A percentile compares a stretch with the other conserved stretches of the same genome.
Evolutionary conservation across 1,140 invertebrate species (phyloP).

Genomic region (Megalonaias nervosa): DNA sequence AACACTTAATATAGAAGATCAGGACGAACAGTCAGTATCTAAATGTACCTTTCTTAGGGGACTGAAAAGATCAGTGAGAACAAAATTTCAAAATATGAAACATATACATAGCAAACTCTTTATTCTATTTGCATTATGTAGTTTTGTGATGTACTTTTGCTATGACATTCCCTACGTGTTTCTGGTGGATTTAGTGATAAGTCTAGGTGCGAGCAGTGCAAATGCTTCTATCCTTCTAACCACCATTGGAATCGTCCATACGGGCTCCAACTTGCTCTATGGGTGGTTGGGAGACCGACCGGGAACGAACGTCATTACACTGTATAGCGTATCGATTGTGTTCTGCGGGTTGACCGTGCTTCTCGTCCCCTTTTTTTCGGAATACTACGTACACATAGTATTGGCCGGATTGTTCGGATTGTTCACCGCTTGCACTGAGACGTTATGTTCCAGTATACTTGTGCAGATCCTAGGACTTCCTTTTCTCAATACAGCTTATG

Average conservation of each 20-base stretch:
- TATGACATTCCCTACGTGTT: slow-evolving; percentile 65
- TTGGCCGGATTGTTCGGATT: slow-evolving; percentile 48
- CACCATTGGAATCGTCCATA: slow-evolving; percentile 82
- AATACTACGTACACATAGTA: slow-evolving; percentile 12
- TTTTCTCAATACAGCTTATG: slow-evolving; percentile 50
- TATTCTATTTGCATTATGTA: slow-evolving; percentile 54
- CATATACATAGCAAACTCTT: slow-evolving; percentile 39
- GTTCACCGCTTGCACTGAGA: slow-evolving; percentile 50
- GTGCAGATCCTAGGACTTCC: slow-evolving; percentile 54
- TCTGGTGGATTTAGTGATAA: slow-evolving; percentile 50
- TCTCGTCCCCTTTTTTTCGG: slow-evolving; percentile 45
- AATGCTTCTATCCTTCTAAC: slow-evolving; percentile 91
- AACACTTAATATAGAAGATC: too few species aligned
- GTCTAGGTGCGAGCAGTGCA: slow-evolving; percentile 71
- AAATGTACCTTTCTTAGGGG: too few species aligned
- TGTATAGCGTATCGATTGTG: slow-evolving; percentile 57
- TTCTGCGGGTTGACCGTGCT: slow-evolving; percentile 50
- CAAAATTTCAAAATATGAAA: too few species aligned
- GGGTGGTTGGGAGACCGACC: slow-evolving; percentile 87
- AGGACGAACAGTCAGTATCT: too few species aligned
- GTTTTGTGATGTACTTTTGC: slow-evolving; percentile 63
- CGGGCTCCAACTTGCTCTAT: slow-evolving; percentile 82
- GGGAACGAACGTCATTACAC: slow-evolving; percentile 67
- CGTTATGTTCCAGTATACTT: slow-evolving; percentile 45
- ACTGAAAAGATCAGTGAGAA: too few species aligned